A percentile compares a stretch with the other conserved stretches of the same genome.
Evolutionary conservation across 2,888 invertebrate species (phyloP).

Genomic region (Conops quadrifasciatus): DNA sequence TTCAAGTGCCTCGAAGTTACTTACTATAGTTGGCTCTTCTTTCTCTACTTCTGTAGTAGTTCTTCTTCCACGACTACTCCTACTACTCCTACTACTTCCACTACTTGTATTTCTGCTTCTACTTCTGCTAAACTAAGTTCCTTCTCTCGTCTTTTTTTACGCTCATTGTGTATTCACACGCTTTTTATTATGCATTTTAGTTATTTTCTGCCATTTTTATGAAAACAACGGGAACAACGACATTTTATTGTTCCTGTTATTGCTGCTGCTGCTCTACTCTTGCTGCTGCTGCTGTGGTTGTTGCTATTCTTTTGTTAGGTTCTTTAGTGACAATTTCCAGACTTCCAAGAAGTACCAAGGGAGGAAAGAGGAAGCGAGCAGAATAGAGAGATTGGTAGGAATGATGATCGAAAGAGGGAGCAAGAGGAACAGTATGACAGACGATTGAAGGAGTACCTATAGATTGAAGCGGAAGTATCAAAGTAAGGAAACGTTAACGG

Average conservation of each 20-base stretch:
- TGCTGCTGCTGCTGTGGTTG: conserved; percentile 28
- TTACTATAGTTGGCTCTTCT: neutral
- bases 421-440: too few relatives aligned
- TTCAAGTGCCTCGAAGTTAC: conserved; percentile 35
- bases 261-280: conserved; percentile 12
- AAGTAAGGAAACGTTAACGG: too few relatives aligned
- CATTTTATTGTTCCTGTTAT: neutral
- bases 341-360: neutral
- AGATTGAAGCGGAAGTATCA: too few relatives aligned
- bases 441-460: too few relatives aligned
- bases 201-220: conserved; percentile 35
- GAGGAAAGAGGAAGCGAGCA: neutral
- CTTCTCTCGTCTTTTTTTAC: conserved; percentile 4
- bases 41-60: neutral
- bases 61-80: neutral
- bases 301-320: conserved; percentile 13
- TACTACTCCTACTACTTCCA: conserved; percentile 7
- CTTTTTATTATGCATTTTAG: conserved; percentile 25
- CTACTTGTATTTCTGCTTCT: neutral
- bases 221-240: neutral
- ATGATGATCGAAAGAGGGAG: too few relatives aligned
- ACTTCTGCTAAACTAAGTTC: conserved; percentile 2
- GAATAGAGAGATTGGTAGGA: neutral
- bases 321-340: neutral
- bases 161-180: conserved; percentile 18